Evolutionary conservation across 1,140 invertebrate species (phyloP), one percentile per base, ranked within the genome.

Genomic region (Lasaia peninsularis): DNA sequence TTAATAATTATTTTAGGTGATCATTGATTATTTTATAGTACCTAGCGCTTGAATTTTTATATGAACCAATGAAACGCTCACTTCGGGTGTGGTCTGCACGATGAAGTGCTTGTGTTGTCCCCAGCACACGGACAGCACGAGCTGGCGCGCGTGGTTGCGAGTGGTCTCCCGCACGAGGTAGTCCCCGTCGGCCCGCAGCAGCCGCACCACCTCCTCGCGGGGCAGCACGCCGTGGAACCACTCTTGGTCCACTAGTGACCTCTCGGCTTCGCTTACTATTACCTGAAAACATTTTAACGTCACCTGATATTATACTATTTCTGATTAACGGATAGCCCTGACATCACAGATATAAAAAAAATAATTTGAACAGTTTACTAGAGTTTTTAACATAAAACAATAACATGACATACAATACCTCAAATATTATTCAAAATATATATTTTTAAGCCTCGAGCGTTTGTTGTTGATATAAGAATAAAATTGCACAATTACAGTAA

Each of bases 181-280:
- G 79, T 99, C 97, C 0, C 98, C 98, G 73, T 99, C 95, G 49
- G 93, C 93, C 10, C 93, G 93, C 16, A 99, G 89, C 11, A 99
- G 90, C 59, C 97, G 89, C 10, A 98, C 97, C 2, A 99, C 98
- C 90, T 99, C 98, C 86, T 99, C 98, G 40, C 98, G 90, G 0
- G 98, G 98, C 31, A 99, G 77, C 1, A 99, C 97, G 4, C 98
- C 98, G 80, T 99, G 98, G 88, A 99, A 99, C 98, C 98, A 99
- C 82, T 98, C 96, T 86, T 98, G 96, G 62, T 98, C 96, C 55
- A 95, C 93, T 12, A 97, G 83, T 20, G 92, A 91, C 37, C 92
- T 73, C 65, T 89, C 86, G 12, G 82, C 78, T 62, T 86, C 83
- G 34, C 75, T 81, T 51, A 80, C 83, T 63, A 75, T 82, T 60